A percentile compares a stretch with the other conserved stretches of the same genome.
Evolutionary conservation across 1,140 invertebrate species (phyloP).

Genomic region (Potamilus streckersoni): DNA sequence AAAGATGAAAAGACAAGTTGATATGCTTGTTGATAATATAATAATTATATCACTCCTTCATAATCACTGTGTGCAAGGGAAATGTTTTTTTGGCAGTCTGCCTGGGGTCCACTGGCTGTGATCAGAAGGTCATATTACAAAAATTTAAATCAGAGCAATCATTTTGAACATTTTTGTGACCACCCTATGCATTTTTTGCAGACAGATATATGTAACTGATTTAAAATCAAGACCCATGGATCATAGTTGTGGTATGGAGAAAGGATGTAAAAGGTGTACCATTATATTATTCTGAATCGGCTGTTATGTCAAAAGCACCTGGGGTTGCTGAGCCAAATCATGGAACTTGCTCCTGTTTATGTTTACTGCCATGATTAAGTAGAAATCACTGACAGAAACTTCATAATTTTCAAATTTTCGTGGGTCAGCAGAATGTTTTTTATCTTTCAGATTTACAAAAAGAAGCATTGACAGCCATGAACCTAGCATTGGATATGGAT

Average conservation of each 20-base stretch:
- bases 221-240: background rate
- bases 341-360: background rate
- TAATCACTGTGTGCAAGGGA: too few species aligned
- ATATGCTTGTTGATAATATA: too few species aligned
- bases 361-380: background rate
- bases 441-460: constrained; percentile 57
- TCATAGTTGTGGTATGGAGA: background rate
- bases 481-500: constrained; percentile 87
- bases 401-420: background rate
- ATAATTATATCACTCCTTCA: too few species aligned
- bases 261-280: background rate
- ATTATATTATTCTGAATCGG: background rate
- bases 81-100: too few species aligned
- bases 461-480: constrained; percentile 86
- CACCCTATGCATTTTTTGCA: too few species aligned
- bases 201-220: too few species aligned
- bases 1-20: too few species aligned
- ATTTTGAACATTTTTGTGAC: too few species aligned
- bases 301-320: background rate
- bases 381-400: background rate
- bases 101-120: too few species aligned
- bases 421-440: background rate
- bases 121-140: too few species aligned
- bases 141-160: too few species aligned
- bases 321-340: background rate